Base-by-base conservation (phyloP, 2,113 vertebrate species). In the Heteronetta atricapilla region DNA sequence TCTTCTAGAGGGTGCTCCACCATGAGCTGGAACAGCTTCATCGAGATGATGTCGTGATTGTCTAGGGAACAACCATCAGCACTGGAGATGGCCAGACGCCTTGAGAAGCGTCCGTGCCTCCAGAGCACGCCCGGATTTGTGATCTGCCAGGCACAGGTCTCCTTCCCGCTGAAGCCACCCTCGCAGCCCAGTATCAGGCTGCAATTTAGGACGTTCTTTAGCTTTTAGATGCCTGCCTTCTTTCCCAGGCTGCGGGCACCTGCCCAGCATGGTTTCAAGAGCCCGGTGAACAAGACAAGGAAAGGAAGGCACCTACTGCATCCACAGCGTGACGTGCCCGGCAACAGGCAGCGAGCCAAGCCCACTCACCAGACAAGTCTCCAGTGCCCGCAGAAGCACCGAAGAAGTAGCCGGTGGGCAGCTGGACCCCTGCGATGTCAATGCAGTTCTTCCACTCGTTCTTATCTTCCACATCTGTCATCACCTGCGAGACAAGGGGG, bases 1-100 rank as follows among this genome's bases (percentile, higher is more conserved):
- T 99, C 99, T 14, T 99, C 99, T 3, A 98, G 92, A 0, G 98
- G 98, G 91, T 99, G 99, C 46, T 99, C 99, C 20, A 99, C 99
- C 98, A 99, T 99, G 88, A 99, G 98, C 98, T 99, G 99, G 97
- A 99, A 99, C 33, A 99, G 97, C 98, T 99, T 99, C 99, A 99
- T 99, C 3, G 99, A 99, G 97, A 99, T 99, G 82, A 99, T 98
- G 95, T 99, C 99, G 2, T 99, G 99, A 97, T 99, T 99, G 94
- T 99, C 99, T 99, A 97, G 26, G 60, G 87, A 96, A 73, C 38
- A 95, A 72, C 18, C 82, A 13, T 4, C 42, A 79, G 50, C 42
- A 60, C 7, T 40, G 56, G 78, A 38, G 1, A 4, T 18, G 5
- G 14, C 60, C 44, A 94, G 60, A 76, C 53, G 28, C 11, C 75